Evolutionary conservation across 2,797 vertebrate genomes (phyloP).

Genomic region (Pseudomugil gertrudae): DNA sequence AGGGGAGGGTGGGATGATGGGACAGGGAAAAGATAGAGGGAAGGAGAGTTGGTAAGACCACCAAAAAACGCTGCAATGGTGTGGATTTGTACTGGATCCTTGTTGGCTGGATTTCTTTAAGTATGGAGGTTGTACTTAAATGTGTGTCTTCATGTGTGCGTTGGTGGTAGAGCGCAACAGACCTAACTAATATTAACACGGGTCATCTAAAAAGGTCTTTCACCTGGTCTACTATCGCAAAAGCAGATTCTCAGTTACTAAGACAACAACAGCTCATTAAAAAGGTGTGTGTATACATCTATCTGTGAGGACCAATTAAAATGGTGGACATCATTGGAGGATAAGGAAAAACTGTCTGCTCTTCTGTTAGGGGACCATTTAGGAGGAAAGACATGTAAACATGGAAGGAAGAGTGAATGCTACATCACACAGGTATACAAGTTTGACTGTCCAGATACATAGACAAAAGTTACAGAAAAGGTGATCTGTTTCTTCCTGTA

Average conservation of each 20-base stretch:
- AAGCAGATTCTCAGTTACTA: constrained; percentile 40
- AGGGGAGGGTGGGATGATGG: constrained; percentile 23
- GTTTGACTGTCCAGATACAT: neutral
- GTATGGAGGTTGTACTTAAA: constrained; percentile 17
- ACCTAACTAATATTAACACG: constrained; percentile 36
- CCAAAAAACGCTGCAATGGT: constrained; percentile 74
- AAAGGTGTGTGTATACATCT: constrained; percentile 22
- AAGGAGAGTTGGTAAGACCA: constrained; percentile 52
- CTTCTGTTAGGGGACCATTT: neutral
- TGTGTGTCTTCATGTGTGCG: constrained; percentile 10
- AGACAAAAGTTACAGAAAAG: constrained; percentile 28
- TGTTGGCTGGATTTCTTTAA: constrained; percentile 20
- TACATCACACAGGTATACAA: too few relatives aligned
- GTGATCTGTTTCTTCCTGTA: constrained; percentile 40
- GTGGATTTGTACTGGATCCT: constrained; percentile 27
- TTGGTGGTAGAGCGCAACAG: neutral
- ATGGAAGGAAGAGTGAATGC: neutral
- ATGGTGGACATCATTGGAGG: neutral
- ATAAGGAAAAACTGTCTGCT: neutral
- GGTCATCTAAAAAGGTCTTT: constrained; percentile 53
- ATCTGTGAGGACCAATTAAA: constrained; percentile 7
- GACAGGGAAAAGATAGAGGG: constrained; percentile 31
- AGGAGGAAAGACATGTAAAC: neutral
- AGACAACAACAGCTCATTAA: constrained; percentile 65
- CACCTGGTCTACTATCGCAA: constrained; percentile 48